Percentiles rank a stretch among this genome's conserved stretches.
Evolutionary conservation across 2,113 vertebrate species (phyloP).

Genomic region (Sceloporus undulatus): DNA sequence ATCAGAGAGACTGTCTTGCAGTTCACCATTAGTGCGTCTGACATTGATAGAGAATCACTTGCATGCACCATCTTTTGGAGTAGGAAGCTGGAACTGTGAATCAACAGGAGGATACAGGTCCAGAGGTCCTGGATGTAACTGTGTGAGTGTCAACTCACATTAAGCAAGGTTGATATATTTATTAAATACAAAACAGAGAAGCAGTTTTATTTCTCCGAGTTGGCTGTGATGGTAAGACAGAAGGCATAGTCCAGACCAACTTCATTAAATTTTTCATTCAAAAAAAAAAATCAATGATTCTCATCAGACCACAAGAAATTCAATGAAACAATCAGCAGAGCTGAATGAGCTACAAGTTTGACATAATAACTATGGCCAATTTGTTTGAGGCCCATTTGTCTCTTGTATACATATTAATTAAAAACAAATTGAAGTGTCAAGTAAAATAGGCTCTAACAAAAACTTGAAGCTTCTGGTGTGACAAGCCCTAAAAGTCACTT

Average conservation of each 20-base stretch:
- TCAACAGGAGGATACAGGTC: conserved; percentile 61
- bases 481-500: conserved; percentile 46
- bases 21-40: conserved; percentile 50
- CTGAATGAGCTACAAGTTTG: conserved; percentile 19
- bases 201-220: conserved; percentile 45
- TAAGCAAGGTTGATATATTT: conserved; percentile 53
- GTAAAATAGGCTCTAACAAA: conserved; percentile 57
- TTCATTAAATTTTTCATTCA: conserved; percentile 63
- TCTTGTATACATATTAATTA: conserved; percentile 38
- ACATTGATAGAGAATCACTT: conserved; percentile 57
- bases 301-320: conserved; percentile 55
- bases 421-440: conserved; percentile 32
- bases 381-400: conserved; percentile 51
- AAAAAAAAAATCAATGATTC: conserved; percentile 60
- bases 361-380: conserved; percentile 52
- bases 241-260: conserved; percentile 40
- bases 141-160: conserved; percentile 55
- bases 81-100: conserved; percentile 63
- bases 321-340: conserved; percentile 54
- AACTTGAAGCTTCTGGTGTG: conserved; percentile 52
- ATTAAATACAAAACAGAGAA: conserved; percentile 50
- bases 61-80: conserved; percentile 61
- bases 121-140: conserved; percentile 43
- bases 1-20: conserved; percentile 10
- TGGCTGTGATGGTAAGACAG: conserved; percentile 43